These are phyloP conservation scores for Sarcophaga variegata DNA, from an alignment of 2,888 invertebrate species.

Conservation along the genomic window DNA sequence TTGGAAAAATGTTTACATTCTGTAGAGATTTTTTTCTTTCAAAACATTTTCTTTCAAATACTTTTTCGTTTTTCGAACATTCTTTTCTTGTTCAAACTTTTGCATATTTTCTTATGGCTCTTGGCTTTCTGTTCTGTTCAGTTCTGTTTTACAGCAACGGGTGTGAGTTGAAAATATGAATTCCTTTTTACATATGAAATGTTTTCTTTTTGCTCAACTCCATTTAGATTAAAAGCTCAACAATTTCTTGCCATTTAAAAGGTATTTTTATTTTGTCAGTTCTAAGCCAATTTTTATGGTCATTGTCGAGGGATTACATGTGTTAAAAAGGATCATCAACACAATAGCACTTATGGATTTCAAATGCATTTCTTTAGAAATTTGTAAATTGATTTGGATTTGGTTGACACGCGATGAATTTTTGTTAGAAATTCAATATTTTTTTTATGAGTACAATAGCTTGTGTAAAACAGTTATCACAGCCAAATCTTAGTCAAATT, in stretches of 20 bases:
- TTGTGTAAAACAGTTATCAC: no score
- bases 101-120: background rate
- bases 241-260: slow-evolving; percentile 18
- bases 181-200: slow-evolving; percentile 28
- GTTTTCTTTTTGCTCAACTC: slow-evolving; percentile 15
- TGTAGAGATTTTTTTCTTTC: background rate
- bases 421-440: no score
- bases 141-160: background rate
- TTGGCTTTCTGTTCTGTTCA: slow-evolving; percentile 1
- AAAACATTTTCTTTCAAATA: slow-evolving; percentile 36
- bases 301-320: slow-evolving; percentile 50
- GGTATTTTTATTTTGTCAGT: slow-evolving; percentile 20
- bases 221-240: slow-evolving; percentile 20
- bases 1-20: slow-evolving; percentile 52
- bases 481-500: no score
- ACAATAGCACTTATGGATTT: background rate
- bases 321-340: slow-evolving; percentile 32
- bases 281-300: slow-evolving; percentile 51
- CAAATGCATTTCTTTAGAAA: background rate
- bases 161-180: slow-evolving; percentile 9
- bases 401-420: no score
- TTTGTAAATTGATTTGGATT: no score
- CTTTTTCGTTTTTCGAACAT: slow-evolving; percentile 7
- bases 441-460: no score
- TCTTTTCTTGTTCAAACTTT: background rate